A percentile compares a stretch with the other conserved stretches of the same genome.
Conservation (phyloP, 2,113 vertebrate genomes). For the Sarotherodon lohbergeri region DNA sequence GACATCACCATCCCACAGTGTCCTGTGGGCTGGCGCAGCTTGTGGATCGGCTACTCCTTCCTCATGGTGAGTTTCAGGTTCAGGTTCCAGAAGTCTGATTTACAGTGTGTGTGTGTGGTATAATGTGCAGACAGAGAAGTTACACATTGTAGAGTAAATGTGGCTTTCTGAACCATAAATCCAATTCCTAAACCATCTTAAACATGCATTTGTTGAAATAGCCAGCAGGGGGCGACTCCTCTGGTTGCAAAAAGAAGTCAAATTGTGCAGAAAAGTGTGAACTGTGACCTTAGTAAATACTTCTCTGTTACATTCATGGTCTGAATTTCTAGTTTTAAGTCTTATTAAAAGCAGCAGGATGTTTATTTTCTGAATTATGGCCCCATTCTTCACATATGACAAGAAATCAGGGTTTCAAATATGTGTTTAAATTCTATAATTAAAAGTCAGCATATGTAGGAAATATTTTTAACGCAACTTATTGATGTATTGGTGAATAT, state of each 20-base stretch:
- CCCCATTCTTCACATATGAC: background rate
- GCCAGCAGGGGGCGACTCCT: background rate
- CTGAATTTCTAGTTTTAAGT: background rate
- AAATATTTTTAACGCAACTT: background rate
- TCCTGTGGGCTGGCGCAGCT: constrained; percentile 89
- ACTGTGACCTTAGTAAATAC: background rate
- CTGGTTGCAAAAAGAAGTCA: background rate
- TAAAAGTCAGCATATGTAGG: background rate
- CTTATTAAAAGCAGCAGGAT: background rate
- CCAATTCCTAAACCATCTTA: background rate
- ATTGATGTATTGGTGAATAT: background rate
- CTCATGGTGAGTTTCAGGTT: constrained; percentile 82
- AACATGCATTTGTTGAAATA: background rate
- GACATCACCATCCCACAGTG: constrained; percentile 91
- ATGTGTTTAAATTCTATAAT: background rate
- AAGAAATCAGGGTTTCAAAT: background rate
- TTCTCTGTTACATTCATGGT: background rate
- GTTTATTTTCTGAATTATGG: background rate
- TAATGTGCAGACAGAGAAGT: background rate
- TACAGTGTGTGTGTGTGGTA: background rate
- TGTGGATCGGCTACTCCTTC: constrained; percentile 99
- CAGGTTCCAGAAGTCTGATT: background rate
- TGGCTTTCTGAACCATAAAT: background rate
- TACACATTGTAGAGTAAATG: background rate
- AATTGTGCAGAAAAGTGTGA: background rate